Base-by-base conservation (phyloP, 1,140 invertebrate species). In the Trachymyrmex septentrionalis region DNA sequence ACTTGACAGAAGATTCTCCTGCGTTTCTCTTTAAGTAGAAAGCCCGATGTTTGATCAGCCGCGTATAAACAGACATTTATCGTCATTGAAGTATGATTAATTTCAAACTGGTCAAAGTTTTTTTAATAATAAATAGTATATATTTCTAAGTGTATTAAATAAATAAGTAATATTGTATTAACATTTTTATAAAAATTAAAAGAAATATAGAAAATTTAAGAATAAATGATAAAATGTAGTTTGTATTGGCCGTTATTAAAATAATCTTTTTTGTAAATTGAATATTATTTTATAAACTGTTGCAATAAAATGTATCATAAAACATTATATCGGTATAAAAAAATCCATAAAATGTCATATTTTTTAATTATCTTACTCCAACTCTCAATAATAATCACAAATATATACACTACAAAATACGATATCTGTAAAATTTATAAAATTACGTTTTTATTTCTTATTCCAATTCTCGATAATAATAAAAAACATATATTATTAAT, bases 21-120 rank as follows among this genome's bases (percentile, higher is more conserved):
- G 6, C 27, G 10, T 24, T 14, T 5, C 19, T 24, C 24, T 61
- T 30, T 63, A 84, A 84, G 69, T 75, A 84, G 69, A 84, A 73
- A 38, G 2, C 10, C 9, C 57, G 24, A 53, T 75, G n/a, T 84
- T 84, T 84, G 55, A 75, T 75, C 80, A 82, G 67, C 80, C 69
- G 44, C 19, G 38, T 27, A 44, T 55, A 30, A 55, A 30, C 24
- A 50, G 30, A 59, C 21, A 24, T 12, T 75, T 59, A 63, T 84
- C 55, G 4, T 67, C 48, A 14, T 82, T 24, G 30, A 19, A 59
- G 72, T 53, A 30, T 82, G 34, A 72, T 86, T 72, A 64, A 82
- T 82, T 73, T 82, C 19, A 19, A 2, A 48, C 30, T 73, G 66
- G 48, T 48, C 48, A 27, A 63, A 50, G 14, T n/a, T 14, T 67